Evolutionary conservation across 2,888 invertebrate genomes (phyloP).

Genomic region (Andrena bicolor): DNA sequence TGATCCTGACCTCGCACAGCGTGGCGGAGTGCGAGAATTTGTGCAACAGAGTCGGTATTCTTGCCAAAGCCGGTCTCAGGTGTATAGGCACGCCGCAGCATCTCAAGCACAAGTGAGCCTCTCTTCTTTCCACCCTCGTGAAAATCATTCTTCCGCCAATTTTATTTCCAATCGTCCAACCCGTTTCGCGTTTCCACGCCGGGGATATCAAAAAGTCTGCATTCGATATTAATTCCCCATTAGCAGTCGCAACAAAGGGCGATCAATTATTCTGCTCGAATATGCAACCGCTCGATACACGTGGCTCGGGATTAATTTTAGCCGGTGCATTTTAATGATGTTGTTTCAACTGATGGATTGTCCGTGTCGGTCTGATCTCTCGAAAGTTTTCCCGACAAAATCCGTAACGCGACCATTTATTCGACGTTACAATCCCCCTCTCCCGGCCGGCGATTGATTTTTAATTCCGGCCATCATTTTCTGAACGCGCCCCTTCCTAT

Average conservation of each 20-base stretch:
- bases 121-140: not conserved
- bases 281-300: slow-evolving; percentile 14
- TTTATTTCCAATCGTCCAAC: slow-evolving; percentile 6
- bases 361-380: slow-evolving; percentile 38
- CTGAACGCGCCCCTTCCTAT: not conserved
- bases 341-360: slow-evolving; percentile 59
- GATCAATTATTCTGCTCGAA: slow-evolving; percentile 40
- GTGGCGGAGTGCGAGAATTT: slow-evolving; percentile 88
- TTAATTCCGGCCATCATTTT: slow-evolving; percentile 42
- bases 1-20: slow-evolving; percentile 90
- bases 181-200: not conserved
- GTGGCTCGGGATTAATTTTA: slow-evolving; percentile 50
- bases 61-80: slow-evolving; percentile 87
- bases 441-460: slow-evolving; percentile 40
- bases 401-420: slow-evolving; percentile 42
- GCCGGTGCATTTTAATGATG: slow-evolving; percentile 56
- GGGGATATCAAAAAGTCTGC: not conserved
- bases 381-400: slow-evolving; percentile 33
- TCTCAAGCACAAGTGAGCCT: slow-evolving; percentile 86
- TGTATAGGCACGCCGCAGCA: slow-evolving; percentile 87
- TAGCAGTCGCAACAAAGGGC: slow-evolving; percentile 29
- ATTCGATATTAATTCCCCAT: slow-evolving; percentile 39
- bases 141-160: not conserved
- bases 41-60: slow-evolving; percentile 87
- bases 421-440: not conserved